Evolutionary conservation across 1,140 invertebrate species (phyloP).

Genomic region (Polypedilum vanderplanki): DNA sequence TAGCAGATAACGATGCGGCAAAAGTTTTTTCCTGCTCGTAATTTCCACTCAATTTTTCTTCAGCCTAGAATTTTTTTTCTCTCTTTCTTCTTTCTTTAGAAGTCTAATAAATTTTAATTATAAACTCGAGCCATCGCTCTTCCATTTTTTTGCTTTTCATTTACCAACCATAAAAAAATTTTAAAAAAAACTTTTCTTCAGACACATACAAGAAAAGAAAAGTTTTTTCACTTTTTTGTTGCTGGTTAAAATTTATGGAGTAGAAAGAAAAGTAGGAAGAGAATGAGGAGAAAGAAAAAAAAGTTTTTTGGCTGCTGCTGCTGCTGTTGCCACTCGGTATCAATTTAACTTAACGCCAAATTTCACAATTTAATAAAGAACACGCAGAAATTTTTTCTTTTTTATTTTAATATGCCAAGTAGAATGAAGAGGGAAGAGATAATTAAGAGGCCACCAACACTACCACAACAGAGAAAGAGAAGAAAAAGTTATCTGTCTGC

Average conservation of each 20-base stretch:
- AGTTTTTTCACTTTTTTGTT: neutral
- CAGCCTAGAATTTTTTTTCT: neutral
- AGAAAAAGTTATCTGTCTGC: too few relatives aligned
- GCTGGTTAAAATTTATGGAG: neutral
- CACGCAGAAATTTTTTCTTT: too few relatives aligned
- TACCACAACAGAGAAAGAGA: too few relatives aligned
- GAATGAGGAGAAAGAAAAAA: neutral
- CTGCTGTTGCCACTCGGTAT: neutral
- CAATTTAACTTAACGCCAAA: constrained; percentile 3
- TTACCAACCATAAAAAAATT: neutral
- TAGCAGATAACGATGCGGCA: neutral
- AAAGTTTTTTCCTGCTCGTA: neutral
- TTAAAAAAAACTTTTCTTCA: constrained; percentile 4
- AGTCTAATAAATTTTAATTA: constrained; percentile 15
- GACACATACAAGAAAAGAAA: neutral
- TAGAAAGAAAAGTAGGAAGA: neutral
- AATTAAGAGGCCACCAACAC: too few relatives aligned
- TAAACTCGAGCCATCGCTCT: neutral
- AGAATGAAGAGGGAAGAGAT: too few relatives aligned
- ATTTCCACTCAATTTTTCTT: constrained; percentile 9
- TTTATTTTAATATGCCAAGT: too few relatives aligned
- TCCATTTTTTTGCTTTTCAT: constrained; percentile 5
- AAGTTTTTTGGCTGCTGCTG: neutral
- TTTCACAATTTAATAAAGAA: neutral
- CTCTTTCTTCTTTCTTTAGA: neutral